phyloP scores from a whole-genome alignment of 2,888 invertebrate species.

The Volucella inflata region DNA sequence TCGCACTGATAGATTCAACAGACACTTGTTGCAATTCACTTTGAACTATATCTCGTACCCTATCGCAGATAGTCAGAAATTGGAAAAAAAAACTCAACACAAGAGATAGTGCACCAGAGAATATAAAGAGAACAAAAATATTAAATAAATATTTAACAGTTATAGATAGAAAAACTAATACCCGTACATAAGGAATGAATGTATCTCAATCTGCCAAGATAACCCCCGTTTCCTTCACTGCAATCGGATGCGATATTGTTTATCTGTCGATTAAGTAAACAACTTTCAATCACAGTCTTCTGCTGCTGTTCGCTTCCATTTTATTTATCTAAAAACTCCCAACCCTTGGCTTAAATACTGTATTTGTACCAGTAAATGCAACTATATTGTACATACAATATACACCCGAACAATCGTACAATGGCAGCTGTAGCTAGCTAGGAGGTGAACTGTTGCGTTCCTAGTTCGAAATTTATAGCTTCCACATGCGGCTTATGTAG shows the following conservation, averaged over 20 bases:
- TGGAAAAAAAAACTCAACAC: constrained; percentile 11
- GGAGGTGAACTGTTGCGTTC: constrained; percentile 34
- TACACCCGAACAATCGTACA: constrained; percentile 6
- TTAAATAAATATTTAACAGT: constrained; percentile 48
- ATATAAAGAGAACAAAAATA: background rate
- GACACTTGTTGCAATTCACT: constrained; percentile 54
- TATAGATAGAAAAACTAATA: constrained; percentile 32
- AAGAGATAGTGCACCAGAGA: constrained; percentile 5
- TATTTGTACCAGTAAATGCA: background rate
- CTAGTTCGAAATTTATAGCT: constrained; percentile 59
- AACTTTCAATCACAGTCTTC: constrained; percentile 64
- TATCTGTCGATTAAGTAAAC: constrained; percentile 73
- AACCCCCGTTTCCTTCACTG: constrained; percentile 12
- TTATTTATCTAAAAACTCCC: constrained; percentile 27
- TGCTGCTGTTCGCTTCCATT: constrained; percentile 36
- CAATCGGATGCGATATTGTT: constrained; percentile 71
- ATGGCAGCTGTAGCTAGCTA: background rate
- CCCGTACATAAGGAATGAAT: background rate
- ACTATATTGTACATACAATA: background rate
- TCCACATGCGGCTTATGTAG: constrained; percentile 55
- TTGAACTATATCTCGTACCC: constrained; percentile 23
- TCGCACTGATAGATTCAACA: constrained; percentile 33
- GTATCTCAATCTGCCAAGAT: constrained; percentile 10
- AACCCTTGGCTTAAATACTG: background rate
- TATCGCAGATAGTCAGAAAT: constrained; percentile 26